These are phyloP conservation scores for Thinocorus orbignyianus DNA, from an alignment of 2,113 vertebrate genomes.

Conservation along the genomic window DNA sequence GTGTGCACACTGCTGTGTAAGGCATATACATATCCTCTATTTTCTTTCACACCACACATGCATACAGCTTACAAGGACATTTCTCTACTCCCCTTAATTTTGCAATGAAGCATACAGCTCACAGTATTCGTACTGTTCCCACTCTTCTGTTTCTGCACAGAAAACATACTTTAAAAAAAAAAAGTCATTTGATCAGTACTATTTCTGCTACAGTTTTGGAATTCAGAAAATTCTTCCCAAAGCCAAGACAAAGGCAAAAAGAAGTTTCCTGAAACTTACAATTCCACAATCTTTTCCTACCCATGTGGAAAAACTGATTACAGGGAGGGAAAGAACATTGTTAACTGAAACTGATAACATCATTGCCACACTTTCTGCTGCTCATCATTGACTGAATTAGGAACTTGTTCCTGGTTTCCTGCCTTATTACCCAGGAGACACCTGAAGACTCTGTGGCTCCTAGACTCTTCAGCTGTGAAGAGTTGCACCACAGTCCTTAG, in stretches of 20 bases:
- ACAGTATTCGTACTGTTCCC: neutral
- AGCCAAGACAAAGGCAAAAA: neutral
- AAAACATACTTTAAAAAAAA: neutral
- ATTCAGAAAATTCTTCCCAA: neutral
- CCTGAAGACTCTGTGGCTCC: neutral
- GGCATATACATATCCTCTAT: neutral
- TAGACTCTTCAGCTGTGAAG: neutral
- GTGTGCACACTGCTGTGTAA: neutral
- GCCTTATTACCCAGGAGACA: neutral
- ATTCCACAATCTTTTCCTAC: neutral
- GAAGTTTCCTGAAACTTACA: neutral
- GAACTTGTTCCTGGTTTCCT: neutral
- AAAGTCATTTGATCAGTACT: neutral
- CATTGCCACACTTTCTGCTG: neutral
- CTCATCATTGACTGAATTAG: neutral
- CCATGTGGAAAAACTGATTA: neutral
- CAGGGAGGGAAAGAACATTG: accelerated
- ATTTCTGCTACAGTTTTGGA: neutral
- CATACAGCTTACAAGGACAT: neutral
- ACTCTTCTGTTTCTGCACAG: neutral
- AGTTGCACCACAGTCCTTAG: neutral
- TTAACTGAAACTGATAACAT: neutral
- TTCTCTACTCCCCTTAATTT: neutral
- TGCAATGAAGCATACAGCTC: neutral
- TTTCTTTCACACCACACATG: neutral